These are phyloP conservation scores for Ornithoptera alexandrae DNA, from an alignment of 2,888 invertebrate genomes.

Conservation along the genomic window DNA sequence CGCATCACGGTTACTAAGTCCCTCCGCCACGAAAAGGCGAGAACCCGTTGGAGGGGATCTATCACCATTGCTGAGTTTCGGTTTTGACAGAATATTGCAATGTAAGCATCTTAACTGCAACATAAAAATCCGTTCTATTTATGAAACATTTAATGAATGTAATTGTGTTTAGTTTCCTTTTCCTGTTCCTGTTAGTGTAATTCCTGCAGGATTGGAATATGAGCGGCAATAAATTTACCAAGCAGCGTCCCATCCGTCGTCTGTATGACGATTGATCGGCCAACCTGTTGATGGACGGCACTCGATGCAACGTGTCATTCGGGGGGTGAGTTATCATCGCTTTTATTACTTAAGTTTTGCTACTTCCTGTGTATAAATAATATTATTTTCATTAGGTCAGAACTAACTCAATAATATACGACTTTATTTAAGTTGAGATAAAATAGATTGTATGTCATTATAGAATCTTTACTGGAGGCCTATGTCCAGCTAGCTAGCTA, in stretches of 20 bases:
- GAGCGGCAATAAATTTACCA: slow-evolving; percentile 21
- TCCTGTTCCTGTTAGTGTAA: slow-evolving; percentile 22
- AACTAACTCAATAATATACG: background rate
- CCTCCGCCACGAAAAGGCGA: no score
- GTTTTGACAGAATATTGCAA: no score
- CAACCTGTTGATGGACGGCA: background rate
- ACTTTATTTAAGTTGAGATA: background rate
- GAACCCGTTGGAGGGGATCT: no score
- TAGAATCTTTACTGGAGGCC: no score
- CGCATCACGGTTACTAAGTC: no score
- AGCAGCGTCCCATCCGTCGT: slow-evolving; percentile 5
- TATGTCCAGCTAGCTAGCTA: no score
- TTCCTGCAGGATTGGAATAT: slow-evolving; percentile 21
- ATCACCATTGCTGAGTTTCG: no score
- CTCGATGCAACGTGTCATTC: background rate
- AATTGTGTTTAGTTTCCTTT: slow-evolving; percentile 8
- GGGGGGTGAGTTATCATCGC: background rate
- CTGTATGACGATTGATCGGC: background rate
- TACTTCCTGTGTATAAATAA: background rate
- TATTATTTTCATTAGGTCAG: background rate
- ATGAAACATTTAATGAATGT: background rate
- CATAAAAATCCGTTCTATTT: background rate
- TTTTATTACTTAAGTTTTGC: slow-evolving; percentile 1
- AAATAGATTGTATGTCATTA: no score
- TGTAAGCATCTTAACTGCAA: no score